phyloP scores from a whole-genome alignment of 2,113 vertebrate species.

The Castor canadensis region DNA sequence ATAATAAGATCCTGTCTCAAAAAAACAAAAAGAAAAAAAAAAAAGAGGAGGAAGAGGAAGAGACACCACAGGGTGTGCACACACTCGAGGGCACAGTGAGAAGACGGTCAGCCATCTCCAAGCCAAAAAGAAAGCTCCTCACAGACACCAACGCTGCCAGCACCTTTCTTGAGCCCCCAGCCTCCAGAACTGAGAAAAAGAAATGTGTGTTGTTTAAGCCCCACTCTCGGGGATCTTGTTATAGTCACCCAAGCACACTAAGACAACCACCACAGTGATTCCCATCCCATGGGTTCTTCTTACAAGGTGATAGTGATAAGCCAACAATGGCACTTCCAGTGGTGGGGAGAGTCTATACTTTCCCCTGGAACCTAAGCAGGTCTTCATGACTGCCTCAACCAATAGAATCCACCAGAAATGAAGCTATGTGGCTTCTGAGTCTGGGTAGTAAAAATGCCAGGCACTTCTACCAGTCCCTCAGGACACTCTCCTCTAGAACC shows the following conservation, averaged over 20 bases:
- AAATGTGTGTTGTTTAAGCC: neutral
- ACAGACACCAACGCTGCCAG: neutral
- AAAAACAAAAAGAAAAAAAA: too few relatives aligned
- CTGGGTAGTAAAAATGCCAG: neutral
- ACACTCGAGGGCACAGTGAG: neutral
- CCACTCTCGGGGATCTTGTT: neutral
- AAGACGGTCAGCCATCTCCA: neutral
- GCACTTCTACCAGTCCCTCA: neutral
- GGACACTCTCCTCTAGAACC: neutral
- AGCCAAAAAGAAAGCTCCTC: neutral
- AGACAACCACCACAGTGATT: neutral
- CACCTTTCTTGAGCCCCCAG: neutral
- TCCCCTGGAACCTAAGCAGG: neutral
- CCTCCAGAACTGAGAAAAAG: neutral
- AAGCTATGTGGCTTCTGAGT: neutral
- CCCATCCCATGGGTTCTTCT: neutral
- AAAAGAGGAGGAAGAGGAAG: neutral
- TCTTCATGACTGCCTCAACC: neutral
- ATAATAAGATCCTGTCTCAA: too few relatives aligned
- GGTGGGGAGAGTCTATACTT: neutral
- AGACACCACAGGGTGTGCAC: neutral
- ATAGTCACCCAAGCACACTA: neutral
- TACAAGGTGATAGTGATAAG: neutral
- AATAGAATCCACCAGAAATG: neutral
- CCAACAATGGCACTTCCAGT: neutral